Evolutionary conservation across 2,888 invertebrate species (phyloP), one percentile per base, ranked within the genome.

Genomic region (Coelinius sp.): DNA sequence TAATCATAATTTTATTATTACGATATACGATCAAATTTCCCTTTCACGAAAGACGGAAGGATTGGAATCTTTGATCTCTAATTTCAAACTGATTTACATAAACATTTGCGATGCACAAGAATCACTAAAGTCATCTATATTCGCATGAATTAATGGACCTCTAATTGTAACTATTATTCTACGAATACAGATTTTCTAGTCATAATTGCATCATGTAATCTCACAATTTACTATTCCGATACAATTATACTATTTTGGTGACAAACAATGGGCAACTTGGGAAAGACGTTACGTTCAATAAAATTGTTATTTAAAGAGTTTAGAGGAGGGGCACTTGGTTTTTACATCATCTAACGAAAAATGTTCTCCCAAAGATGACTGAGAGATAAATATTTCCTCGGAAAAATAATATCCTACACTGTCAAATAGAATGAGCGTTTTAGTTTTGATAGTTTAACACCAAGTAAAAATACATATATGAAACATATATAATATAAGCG

Each of bases 401-500:
- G 14, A 6, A 4, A 24, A n/a, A n/a, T 53, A 5, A 10, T 52
- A 10, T 10, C 24, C 14, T 14, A 27, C n/a, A 38, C 35, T 22
- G 22, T 12, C 31, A 10, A 14, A 67, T 67, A 2, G 7, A 12
- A 67, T 49, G n/a, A 10, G 46, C 27, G 66, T 27, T 49, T 66
- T 20, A 46, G 44, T 56, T 65, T 46, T 27, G 31, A 64, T 64
- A 64, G 6, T 64, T 27, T 25, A 24, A 14, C 38, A 64, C 25
- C 25, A 10, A 35, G 17, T 7, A 22, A 46, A 46, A 20, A 59
- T 14, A 65, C 65, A 66, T 66, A 27, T 49, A 49, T 66, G 76
- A 79, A 80, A 80, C 77, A 77, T 76, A 77, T 79, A 77, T 81
- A 81, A 81, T 82, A 82, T 79, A 77, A 81, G 80, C 83, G 83